Evolutionary conservation across 2,797 vertebrate species (phyloP), one percentile per base, ranked within the genome.

Genomic region (Alauda arvensis): DNA sequence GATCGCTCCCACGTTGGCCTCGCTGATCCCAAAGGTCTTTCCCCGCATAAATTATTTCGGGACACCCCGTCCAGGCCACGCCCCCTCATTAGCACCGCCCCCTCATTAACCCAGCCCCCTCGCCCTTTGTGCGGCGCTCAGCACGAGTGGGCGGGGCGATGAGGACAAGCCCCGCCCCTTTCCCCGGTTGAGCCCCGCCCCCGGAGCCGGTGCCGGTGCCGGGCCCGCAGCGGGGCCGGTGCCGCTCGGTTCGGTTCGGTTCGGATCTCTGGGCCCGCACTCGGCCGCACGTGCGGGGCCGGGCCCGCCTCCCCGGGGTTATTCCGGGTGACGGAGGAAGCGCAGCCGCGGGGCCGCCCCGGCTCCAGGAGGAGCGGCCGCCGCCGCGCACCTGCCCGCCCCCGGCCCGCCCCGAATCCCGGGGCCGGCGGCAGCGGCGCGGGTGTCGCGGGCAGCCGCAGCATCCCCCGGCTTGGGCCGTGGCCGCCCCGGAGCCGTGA

Each of bases 401-500:
- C 76, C 85, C 61, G n/a, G 56, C 49, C 75, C 87, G 65, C 60
- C 91, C 77, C 85, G 60, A 34, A 21, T 66, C 39, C 12, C 39
- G 40, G 40, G 40, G 40, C 40, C 40, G 40, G 78, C 62, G 65
- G 65, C 13, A 14, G 56, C 68, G 66, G 63, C 20, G 70, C 78
- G 48, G 72, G 48, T 1, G 8, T 5, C 62, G 40, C 52, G 76
- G 79, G 2, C 23, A 34, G 74, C 70, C 66, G 75, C 62, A 70
- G 78, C 92, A 83, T 81, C 90, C 31, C 40, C 45, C 71, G 34
- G 71, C 57, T 24, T 8, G 72, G 51, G 68, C 51, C 48, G 40
- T 67, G 66, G 66, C 49, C 25, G 77, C 72, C 18, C 60, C 51
- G 49, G 85, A 88, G 71, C 83, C 69, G 93, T 91, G 88, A 94